Base-by-base conservation (phyloP, 2,888 invertebrate species). In the Troides oblongomaculatus region DNA sequence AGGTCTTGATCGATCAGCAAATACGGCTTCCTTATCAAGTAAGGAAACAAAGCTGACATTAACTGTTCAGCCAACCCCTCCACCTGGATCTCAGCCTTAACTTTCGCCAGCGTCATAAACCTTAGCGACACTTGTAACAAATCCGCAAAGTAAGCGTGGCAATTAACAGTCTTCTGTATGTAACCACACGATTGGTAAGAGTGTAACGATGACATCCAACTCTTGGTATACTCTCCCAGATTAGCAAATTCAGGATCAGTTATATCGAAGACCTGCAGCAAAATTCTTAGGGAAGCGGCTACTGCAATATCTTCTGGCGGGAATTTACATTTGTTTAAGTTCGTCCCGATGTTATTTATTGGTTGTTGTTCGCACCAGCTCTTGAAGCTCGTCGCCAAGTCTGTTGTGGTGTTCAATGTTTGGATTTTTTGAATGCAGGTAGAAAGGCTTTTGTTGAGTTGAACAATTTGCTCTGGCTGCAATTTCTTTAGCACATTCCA, bases 41-140 rank as follows among this genome's bases (percentile, higher is more conserved):
- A 73, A 0, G 72, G 68, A 2, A 75, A 75, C 56, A 82, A 80
- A 0, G 75, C 80, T 0, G 70, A 23, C n/a, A 85, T 77, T 39
- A 82, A 85, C 21, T 69, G 58, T n/a, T 79, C 72, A 2, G 66
- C 62, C 8, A 67, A 46, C n/a, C 79, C 73, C 17, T 75, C 78
- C 1, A 83, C 63, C 0, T 82, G 46, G 1, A 71, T 53, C n/a
- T 53, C 53, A 12, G 10, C 68, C 64, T 76, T 78, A 3, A 80
- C 74, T 10, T 79, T 80, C 17, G 50, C 62, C 43, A 64, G 56
- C 21, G 70, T 63, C 64, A 78, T 57, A 70, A 78, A 77, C 36
- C 69, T 77, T 30, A 84, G 72, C 6, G 84, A 75, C 1, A 85
- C 74, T 0, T 72, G 68, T 25, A 87, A 71, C 1, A 84, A 21